phyloP scores from a whole-genome alignment of 1,140 invertebrate genomes.

The Drosophila bocki region DNA sequence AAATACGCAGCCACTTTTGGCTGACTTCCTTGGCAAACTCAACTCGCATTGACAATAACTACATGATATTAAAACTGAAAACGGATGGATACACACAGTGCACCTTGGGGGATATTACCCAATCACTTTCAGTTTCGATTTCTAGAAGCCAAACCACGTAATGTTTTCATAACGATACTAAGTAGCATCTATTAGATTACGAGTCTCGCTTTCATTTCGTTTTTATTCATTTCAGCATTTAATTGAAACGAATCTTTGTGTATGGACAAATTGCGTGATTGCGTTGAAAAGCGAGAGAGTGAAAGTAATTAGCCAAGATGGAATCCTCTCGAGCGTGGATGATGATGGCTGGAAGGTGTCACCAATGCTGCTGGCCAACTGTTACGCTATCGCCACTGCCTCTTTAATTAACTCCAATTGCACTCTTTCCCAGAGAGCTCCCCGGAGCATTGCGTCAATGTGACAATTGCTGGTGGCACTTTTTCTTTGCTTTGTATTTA shows the following conservation, averaged over 20 bases:
- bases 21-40: slow-evolving; percentile 37
- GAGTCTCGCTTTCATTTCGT: slow-evolving; percentile 62
- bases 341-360: slow-evolving; percentile 51
- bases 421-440: slow-evolving; percentile 26
- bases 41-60: slow-evolving; percentile 48
- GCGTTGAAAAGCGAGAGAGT: slow-evolving; percentile 42
- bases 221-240: slow-evolving; percentile 38
- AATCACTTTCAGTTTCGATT: slow-evolving; percentile 67
- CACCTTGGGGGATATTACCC: slow-evolving; percentile 9
- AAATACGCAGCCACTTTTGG: slow-evolving; percentile 57
- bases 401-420: slow-evolving; percentile 80
- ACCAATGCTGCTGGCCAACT: slow-evolving; percentile 46
- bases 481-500: slow-evolving; percentile 41
- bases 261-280: slow-evolving; percentile 68
- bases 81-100: slow-evolving; percentile 40
- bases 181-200: slow-evolving; percentile 55
- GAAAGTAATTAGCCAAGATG: slow-evolving; percentile 73
- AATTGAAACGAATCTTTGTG: slow-evolving; percentile 49
- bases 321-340: slow-evolving; percentile 32
- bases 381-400: slow-evolving; percentile 51
- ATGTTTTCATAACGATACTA: slow-evolving; percentile 30
- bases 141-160: slow-evolving; percentile 41
- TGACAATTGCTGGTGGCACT: slow-evolving; percentile 76
- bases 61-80: slow-evolving; percentile 14
- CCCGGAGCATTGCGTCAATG: slow-evolving; percentile 68